Conservation (phyloP, 2,888 invertebrate species). For the Malacosoma neustria region DNA sequence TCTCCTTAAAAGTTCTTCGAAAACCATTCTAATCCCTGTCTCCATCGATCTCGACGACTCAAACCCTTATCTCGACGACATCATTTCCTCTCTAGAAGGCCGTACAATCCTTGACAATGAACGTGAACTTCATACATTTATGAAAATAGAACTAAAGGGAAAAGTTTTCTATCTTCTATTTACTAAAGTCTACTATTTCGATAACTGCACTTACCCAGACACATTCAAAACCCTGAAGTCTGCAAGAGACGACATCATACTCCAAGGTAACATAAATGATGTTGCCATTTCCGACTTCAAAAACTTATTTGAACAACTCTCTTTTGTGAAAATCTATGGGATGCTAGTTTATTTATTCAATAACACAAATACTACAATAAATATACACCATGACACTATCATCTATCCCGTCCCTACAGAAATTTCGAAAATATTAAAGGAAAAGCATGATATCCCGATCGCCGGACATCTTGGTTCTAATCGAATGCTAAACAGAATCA, state of each 20-base stretch:
- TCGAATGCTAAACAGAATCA: constrained; percentile 11
- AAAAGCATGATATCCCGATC: constrained; percentile 17
- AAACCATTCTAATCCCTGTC: neutral
- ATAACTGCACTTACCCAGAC: constrained; percentile 1
- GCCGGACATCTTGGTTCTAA: constrained; percentile 15
- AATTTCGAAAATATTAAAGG: constrained; percentile 12
- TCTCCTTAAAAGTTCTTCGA: neutral
- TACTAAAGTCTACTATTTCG: constrained; percentile 1
- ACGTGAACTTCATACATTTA: too few species aligned
- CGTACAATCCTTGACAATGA: neutral
- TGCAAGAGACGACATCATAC: neutral
- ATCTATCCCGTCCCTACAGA: constrained; percentile 13
- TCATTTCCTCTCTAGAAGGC: neutral
- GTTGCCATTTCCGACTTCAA: constrained; percentile 6
- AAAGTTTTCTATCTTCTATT: neutral
- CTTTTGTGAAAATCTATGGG: constrained; percentile 15
- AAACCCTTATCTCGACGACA: neutral
- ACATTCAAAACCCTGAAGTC: neutral
- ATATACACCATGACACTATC: constrained; percentile 14
- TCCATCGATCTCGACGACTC: neutral
- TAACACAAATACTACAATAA: constrained; percentile 12
- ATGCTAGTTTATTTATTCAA: constrained; percentile 15
- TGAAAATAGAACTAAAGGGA: too few species aligned
- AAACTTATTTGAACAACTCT: constrained; percentile 9
- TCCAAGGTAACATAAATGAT: neutral